Evolutionary conservation across 2,797 vertebrate genomes (phyloP).

Genomic region (Craterocephalus amniculus): DNA sequence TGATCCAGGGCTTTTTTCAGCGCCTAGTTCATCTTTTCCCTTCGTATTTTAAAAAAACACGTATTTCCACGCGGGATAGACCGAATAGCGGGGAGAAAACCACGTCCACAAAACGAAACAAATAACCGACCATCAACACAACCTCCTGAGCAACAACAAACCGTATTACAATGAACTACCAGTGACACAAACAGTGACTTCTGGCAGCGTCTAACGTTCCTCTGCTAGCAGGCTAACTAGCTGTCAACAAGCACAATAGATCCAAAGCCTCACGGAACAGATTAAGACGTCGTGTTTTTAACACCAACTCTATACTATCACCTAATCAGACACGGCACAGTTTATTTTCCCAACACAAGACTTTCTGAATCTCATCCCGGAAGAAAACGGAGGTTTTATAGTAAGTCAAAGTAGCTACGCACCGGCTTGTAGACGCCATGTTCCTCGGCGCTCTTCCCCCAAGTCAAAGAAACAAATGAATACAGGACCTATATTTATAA

Average conservation of each 20-base stretch:
- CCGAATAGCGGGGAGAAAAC: neutral
- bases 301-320: neutral
- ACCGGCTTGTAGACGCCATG: constrained; percentile 86
- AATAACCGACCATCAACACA: neutral
- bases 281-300: fast-evolving
- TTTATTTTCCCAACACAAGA: neutral
- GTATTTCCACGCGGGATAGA: neutral
- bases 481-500: constrained; percentile 71
- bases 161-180: neutral
- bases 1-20: neutral
- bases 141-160: neutral
- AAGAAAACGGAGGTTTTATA: neutral
- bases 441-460: constrained; percentile 29
- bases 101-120: neutral
- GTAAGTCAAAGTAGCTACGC: constrained; percentile 48
- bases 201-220: constrained; percentile 52
- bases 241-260: constrained; percentile 36
- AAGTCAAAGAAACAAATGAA: constrained; percentile 44
- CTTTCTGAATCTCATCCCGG: fast-evolving
- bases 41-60: neutral
- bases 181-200: constrained; percentile 30
- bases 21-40: neutral
- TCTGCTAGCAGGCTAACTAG: constrained; percentile 33
- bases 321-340: fast-evolving
- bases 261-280: fast-evolving